Percentiles rank a stretch among this genome's conserved stretches.
These are phyloP conservation scores for Hiodon tergisus DNA, from an alignment of 2,113 vertebrate species.

Conservation along the genomic window DNA sequence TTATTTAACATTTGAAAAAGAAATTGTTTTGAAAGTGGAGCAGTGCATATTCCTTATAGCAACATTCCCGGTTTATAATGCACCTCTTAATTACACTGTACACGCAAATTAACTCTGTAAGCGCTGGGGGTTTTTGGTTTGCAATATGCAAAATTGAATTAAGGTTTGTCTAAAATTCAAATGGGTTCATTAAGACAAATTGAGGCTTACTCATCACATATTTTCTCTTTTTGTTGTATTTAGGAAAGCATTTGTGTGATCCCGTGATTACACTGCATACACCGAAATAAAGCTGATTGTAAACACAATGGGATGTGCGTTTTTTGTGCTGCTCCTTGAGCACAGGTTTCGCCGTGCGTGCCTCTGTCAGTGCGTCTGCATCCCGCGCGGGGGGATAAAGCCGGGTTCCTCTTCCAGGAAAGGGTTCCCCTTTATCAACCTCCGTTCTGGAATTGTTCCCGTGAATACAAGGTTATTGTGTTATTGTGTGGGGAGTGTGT, in stretches of 20 bases:
- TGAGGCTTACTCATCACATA: conserved; percentile 13
- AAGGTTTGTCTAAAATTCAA: conserved; percentile 27
- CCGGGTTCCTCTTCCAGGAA: neutral
- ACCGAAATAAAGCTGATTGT: conserved; percentile 37
- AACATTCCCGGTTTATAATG: conserved; percentile 77
- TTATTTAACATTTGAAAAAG: conserved; percentile 57
- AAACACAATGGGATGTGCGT: conserved; percentile 32
- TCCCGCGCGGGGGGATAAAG: neutral
- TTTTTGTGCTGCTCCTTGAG: conserved; percentile 19
- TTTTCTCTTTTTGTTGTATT: conserved; percentile 21
- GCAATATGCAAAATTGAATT: conserved; percentile 28
- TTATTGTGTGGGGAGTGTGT: no score
- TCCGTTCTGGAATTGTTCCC: no score
- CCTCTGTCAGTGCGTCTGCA: neutral
- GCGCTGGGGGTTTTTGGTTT: conserved; percentile 31
- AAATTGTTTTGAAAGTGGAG: conserved; percentile 54
- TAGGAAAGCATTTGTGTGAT: conserved; percentile 31
- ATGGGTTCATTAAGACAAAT: conserved; percentile 31
- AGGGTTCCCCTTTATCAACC: no score
- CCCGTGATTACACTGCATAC: conserved; percentile 30
- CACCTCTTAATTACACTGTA: conserved; percentile 79
- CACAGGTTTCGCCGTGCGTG: neutral
- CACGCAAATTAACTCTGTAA: conserved; percentile 70
- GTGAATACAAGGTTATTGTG: no score
- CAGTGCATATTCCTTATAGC: conserved; percentile 63